Evolutionary conservation across 2,797 vertebrate genomes (phyloP), one percentile per base, ranked within the genome.

Genomic region (Cichlasoma orientale): DNA sequence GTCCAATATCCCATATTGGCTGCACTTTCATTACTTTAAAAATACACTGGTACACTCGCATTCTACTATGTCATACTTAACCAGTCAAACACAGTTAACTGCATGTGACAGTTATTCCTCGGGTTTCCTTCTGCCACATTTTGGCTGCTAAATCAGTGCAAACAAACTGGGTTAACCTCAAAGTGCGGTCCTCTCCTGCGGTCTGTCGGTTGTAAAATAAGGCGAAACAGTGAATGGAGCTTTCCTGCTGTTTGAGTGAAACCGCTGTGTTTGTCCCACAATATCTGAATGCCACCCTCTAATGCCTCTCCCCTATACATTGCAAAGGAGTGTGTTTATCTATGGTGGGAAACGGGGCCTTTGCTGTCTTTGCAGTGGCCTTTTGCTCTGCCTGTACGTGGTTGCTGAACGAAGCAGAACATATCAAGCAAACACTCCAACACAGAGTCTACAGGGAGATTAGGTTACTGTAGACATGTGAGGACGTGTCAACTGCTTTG

Each of bases 351-450:
- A 80, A 27, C 41, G 88, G 79, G 87, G 89, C 79, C 86, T 87
- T 73, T 82, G 81, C 87, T 84, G 78, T 86, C 82, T 82, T 80
- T 75, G 85, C 75, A 4, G 69, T 85, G 84, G 87, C 89, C 87
- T 91, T 85, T 52, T 78, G 79, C 77, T 86, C 86, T 59, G 72
- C 58, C 73, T 86, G 80, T 83, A 75, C 56, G 13, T 52, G 71
- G 83, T 57, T 78, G 74, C 79, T 92, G 92, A 94, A 92, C 90
- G 86, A 27, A 85, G 82, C 31, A 82, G 81, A 90, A 89, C 80
- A 68, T 82, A 92, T 89, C 89, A 90, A 93, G 92, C 93, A 94
- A 92, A 90, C 90, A 92, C 88, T 93, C 54, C 74, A 88, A 47
- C 82, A 58, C 76, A 36, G 80, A 74, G 79, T 68, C 79, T 77